Conservation (phyloP, 2,888 invertebrate genomes). For the Nomada fucata region DNA sequence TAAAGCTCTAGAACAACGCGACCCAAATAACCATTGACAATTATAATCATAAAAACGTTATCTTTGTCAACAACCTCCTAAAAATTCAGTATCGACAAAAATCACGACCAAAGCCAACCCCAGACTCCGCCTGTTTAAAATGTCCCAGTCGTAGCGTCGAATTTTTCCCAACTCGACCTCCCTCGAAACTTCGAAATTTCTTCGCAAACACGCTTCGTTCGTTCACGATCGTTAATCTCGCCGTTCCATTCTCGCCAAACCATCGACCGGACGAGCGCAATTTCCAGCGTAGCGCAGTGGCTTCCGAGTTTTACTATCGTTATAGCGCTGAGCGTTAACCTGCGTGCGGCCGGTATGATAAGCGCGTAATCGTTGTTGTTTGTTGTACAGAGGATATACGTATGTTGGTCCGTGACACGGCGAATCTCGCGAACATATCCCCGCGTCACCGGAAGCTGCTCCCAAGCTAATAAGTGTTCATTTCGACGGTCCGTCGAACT, state of each 20-base stretch:
- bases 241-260: no score
- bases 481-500: conserved; percentile 3
- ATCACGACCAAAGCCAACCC: no score
- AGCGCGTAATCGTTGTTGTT: conserved; percentile 63
- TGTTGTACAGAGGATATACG: conserved; percentile 42
- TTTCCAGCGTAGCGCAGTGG: neutral
- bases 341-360: conserved; percentile 60
- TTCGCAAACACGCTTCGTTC: neutral
- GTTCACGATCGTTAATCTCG: neutral
- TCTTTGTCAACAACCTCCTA: no score
- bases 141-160: no score
- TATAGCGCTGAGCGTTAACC: conserved; percentile 49
- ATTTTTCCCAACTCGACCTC: neutral
- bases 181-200: neutral
- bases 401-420: neutral
- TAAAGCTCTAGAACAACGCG: no score
- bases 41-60: no score
- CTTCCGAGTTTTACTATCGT: conserved; percentile 43
- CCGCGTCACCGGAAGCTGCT: neutral
- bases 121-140: no score
- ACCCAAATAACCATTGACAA: no score
- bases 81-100: no score
- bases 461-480: conserved; percentile 33
- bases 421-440: conserved; percentile 9
- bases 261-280: neutral